phyloP scores from a whole-genome alignment of 2,888 invertebrate species.

The Scaptomyza parva region DNA sequence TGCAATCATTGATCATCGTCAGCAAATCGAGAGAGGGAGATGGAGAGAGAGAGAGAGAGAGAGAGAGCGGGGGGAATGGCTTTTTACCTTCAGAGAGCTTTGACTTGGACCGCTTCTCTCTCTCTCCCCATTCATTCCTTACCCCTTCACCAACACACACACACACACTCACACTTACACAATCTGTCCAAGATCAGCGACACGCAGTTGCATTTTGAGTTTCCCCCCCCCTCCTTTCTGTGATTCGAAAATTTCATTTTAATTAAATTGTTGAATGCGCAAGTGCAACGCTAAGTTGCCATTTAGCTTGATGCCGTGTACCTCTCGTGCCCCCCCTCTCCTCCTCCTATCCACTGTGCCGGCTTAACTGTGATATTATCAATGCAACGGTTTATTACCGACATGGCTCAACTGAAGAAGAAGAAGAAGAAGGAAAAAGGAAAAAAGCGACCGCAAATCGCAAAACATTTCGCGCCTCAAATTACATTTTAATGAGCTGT shows the following conservation, averaged over 20 bases:
- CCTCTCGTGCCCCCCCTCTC: background rate
- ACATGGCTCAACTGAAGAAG: conserved; percentile 3
- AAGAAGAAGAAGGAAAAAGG: background rate
- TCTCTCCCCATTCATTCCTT: background rate
- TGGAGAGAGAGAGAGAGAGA: background rate
- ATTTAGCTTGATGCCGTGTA: conserved; percentile 49
- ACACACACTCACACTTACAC: background rate
- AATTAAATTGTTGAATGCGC: conserved; percentile 80
- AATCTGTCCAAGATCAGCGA: conserved; percentile 39
- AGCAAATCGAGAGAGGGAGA: conserved; percentile 35
- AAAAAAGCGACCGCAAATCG: conserved; percentile 42
- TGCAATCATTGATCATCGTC: conserved; percentile 79
- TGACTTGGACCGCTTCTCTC: conserved; percentile 45
- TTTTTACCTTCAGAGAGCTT: conserved; percentile 51
- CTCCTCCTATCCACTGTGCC: background rate
- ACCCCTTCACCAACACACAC: background rate
- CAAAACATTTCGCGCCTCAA: conserved; percentile 72
- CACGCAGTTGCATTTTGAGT: conserved; percentile 41
- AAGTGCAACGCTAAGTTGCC: conserved; percentile 65
- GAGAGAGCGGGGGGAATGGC: conserved; percentile 27
- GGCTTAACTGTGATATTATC: conserved; percentile 58
- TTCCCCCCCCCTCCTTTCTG: conserved; percentile 41
- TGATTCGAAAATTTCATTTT: conserved; percentile 79
- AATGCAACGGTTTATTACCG: conserved; percentile 73
- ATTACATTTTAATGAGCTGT: conserved; percentile 81